Evolutionary conservation across 2,113 vertebrate species (phyloP), one percentile per base, ranked within the genome.

Genomic region (Barnardius zonarius): DNA sequence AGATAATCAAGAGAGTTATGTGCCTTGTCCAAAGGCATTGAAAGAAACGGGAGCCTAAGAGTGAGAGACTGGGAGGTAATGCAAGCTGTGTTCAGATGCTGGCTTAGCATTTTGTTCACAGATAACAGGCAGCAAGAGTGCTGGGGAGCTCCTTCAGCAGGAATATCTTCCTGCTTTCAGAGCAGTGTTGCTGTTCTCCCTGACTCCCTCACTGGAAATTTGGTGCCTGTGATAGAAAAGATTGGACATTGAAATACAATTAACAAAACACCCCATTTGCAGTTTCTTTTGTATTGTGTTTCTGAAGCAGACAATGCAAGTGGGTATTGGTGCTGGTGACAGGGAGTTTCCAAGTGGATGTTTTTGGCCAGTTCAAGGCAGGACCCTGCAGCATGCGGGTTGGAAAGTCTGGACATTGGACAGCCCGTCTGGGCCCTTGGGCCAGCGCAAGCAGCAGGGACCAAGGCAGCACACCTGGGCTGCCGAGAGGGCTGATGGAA

Each of bases 31-130:
- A 72, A 73, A 49, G 37, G 66, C 68, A 61, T 0, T 70, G 85
- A 62, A 74, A 77, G 63, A 41, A 76, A 20, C 0, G 3, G 52
- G 85, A 83, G 12, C 46, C 17, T 51, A 43, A 88, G 37, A 23
- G 11, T 66, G 84, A 69, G 79, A 66, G 76, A 41, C 63, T 25
- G 44, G 48, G 28, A 72, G 63, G 79, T 37, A 69, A 44, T 1
- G 1, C 5, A 6, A 85, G 48, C 35, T 73, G 5, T 0, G 0
- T 63, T 68, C 3, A 17, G 39, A 31, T 64, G 57, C 66, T 51
- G 70, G 51, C 39, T 94, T 79, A 49, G 70, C 17, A 18, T 86
- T 93, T 86, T n/a, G 9, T 59, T 83, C 46, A 17, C 0, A 28
- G 33, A 5, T 14, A 76, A 39, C 24, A 57, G 37, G 27, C 73